Percentiles rank a stretch among this genome's conserved stretches.
Evolutionary conservation across 2,797 vertebrate genomes (phyloP).

Genomic region (Coluber constrictor): DNA sequence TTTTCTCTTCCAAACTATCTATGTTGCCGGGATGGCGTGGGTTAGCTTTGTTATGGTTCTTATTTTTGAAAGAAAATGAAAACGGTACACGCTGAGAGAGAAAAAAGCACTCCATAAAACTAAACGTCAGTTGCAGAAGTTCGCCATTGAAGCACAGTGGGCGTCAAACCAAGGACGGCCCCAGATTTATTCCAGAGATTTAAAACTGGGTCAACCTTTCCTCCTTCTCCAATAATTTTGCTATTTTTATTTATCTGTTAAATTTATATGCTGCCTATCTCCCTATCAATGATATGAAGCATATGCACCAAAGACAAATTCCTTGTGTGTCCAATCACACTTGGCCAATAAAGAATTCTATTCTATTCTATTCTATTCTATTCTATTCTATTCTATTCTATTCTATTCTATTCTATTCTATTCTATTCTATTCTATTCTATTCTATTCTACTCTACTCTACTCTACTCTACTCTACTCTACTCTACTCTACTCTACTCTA

Average conservation of each 20-base stretch:
- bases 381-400: too few relatives aligned
- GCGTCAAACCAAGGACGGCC: neutral
- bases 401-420: too few relatives aligned
- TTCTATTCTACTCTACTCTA: too few relatives aligned
- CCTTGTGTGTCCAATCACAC: too few relatives aligned
- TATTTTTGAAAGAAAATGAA: neutral
- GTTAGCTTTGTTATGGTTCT: neutral
- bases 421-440: too few relatives aligned
- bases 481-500: too few relatives aligned
- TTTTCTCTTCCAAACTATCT: constrained; percentile 54
- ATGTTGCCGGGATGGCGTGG: neutral
- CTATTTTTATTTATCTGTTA: neutral
- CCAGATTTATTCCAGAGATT: neutral
- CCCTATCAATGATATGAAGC: neutral
- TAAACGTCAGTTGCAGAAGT: neutral
- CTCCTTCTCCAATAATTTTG: neutral
- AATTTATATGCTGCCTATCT: neutral
- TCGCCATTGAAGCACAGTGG: neutral
- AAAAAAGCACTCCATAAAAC: constrained; percentile 20
- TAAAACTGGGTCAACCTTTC: too few relatives aligned
- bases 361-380: too few relatives aligned
- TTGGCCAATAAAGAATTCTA: too few relatives aligned
- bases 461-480: too few relatives aligned
- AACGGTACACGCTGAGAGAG: constrained; percentile 29
- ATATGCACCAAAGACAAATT: too few relatives aligned